A percentile compares a stretch with the other conserved stretches of the same genome.
Evolutionary conservation across 2,113 vertebrate species (phyloP).

Genomic region (Neodon shergylaensis): DNA sequence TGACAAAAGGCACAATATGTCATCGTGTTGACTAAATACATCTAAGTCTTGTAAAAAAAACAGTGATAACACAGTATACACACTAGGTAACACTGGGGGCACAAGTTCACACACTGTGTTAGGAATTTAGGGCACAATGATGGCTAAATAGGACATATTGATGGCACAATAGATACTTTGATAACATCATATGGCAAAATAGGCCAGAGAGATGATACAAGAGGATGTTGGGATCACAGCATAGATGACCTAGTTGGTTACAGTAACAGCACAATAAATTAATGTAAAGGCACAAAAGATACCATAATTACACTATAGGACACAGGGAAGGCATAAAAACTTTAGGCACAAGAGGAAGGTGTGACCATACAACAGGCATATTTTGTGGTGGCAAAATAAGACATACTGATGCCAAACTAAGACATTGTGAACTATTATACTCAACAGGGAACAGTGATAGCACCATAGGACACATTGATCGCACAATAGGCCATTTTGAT

Average conservation of each 20-base stretch:
- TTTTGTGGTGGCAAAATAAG: not conserved
- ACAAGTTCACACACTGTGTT: not conserved
- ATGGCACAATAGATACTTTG: not conserved
- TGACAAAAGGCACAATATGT: not conserved
- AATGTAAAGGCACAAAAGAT: not conserved
- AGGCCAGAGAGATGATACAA: not conserved
- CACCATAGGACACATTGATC: too few species aligned
- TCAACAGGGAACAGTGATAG: not conserved
- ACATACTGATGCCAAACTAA: not conserved
- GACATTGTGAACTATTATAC: too few species aligned
- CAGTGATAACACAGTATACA: not conserved
- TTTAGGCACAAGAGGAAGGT: not conserved
- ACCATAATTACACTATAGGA: not conserved
- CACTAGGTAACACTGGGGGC: not conserved
- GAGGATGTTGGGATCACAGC: not conserved
- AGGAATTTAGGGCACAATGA: not conserved
- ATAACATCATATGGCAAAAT: not conserved
- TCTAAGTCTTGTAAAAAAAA: not conserved
- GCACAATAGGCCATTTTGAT: not conserved
- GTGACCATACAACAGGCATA: not conserved
- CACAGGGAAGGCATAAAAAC: not conserved
- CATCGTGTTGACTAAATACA: not conserved
- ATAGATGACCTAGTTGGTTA: not conserved
- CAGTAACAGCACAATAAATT: not conserved
- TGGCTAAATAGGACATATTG: not conserved